Percentiles rank a stretch among this genome's conserved stretches.
Evolutionary conservation across 2,888 invertebrate species (phyloP).

Genomic region (Drosophila robusta): DNA sequence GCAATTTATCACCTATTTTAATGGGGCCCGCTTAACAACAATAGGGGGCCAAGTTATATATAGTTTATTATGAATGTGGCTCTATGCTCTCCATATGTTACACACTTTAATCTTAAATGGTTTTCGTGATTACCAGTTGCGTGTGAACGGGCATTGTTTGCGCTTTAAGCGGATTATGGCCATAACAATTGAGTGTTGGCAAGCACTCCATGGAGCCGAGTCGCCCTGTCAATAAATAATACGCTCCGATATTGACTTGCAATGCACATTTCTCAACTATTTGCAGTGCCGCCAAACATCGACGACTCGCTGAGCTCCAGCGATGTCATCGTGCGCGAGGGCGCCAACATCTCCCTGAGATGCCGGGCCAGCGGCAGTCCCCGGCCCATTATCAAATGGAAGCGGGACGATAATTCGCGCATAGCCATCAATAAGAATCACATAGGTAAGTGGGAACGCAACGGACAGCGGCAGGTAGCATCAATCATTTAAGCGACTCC

Average conservation of each 20-base stretch:
- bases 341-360: conserved; percentile 93
- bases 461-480: conserved; percentile 35
- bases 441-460: conserved; percentile 87
- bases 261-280: background rate
- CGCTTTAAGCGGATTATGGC: conserved; percentile 51
- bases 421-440: conserved; percentile 94
- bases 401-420: conserved; percentile 94
- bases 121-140: conserved; percentile 33
- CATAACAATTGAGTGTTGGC: too few relatives aligned
- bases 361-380: conserved; percentile 96
- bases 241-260: background rate
- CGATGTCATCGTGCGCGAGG: conserved; percentile 94
- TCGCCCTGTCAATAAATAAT: conserved; percentile 13
- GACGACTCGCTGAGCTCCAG: conserved; percentile 95
- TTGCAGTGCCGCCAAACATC: conserved; percentile 95
- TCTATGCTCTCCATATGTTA: conserved; percentile 32
- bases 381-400: conserved; percentile 95
- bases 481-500: conserved; percentile 73
- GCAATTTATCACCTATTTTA: conserved; percentile 44
- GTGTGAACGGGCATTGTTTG: conserved; percentile 19
- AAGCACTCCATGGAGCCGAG: conserved; percentile 31
- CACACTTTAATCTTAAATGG: conserved; percentile 59
- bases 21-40: background rate
- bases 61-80: conserved; percentile 5
- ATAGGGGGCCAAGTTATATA: background rate